Evolutionary conservation across 1,140 invertebrate genomes (phyloP).

Genomic region (Oppia nitens): DNA sequence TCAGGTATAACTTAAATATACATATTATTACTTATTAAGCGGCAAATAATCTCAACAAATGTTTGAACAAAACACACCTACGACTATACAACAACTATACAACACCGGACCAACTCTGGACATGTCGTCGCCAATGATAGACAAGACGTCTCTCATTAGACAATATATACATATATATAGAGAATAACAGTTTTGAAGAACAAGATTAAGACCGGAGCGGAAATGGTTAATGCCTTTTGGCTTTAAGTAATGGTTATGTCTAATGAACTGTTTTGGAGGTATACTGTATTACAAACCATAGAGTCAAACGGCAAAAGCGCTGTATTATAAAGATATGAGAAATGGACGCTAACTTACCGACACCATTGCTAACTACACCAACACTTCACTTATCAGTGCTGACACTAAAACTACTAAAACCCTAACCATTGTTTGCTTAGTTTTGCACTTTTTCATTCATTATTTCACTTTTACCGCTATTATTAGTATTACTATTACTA

Average conservation of each 20-base stretch:
- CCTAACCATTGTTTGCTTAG: not conserved
- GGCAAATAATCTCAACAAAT: not conserved
- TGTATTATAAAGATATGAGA: too few species aligned
- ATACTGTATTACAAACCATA: too few species aligned
- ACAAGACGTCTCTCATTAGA: too few species aligned
- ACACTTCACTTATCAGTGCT: not conserved
- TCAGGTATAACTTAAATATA: not conserved
- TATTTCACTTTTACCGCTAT: too few species aligned
- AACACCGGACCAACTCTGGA: not conserved
- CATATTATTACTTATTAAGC: not conserved
- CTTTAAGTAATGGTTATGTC: not conserved
- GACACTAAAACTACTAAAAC: not conserved
- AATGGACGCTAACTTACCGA: too few species aligned
- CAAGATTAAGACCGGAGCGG: not conserved
- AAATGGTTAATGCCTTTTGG: not conserved
- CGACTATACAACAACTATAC: too few species aligned
- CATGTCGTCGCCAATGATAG: not conserved
- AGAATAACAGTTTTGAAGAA: not conserved
- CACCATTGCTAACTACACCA: too few species aligned
- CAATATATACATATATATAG: too few species aligned
- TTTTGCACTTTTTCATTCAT: not conserved
- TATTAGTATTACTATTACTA: too few species aligned
- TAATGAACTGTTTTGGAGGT: not conserved
- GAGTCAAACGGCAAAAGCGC: too few species aligned
- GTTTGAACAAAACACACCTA: not conserved